Percentiles rank a stretch among this genome's conserved stretches.
These are phyloP conservation scores for Piprites chloris DNA, from an alignment of 2,113 vertebrate species.

Conservation along the genomic window DNA sequence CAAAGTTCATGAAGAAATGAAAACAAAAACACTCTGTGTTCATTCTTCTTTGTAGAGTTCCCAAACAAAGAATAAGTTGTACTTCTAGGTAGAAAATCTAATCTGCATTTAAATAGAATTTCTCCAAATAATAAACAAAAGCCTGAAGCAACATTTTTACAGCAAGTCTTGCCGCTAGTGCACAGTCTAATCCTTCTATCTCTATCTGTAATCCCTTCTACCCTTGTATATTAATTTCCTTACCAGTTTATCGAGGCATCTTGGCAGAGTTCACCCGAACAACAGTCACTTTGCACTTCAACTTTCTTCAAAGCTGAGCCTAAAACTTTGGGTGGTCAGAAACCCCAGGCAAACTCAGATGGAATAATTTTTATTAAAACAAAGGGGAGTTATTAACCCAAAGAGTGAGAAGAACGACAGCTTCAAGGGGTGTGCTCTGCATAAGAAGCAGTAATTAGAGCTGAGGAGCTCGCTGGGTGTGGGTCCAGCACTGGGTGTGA, in stretches of 20 bases:
- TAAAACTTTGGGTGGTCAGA: not conserved
- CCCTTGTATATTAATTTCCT: conserved; percentile 43
- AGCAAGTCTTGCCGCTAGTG: conserved; percentile 30
- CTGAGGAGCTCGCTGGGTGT: not conserved
- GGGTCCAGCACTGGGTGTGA: rapidly evolving
- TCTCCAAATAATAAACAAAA: conserved; percentile 67
- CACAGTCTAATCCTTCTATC: conserved; percentile 50
- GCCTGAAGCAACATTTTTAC: conserved; percentile 60
- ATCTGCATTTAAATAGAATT: conserved; percentile 73
- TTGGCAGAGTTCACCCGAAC: not conserved
- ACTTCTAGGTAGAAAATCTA: conserved; percentile 55
- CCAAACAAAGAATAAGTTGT: conserved; percentile 43
- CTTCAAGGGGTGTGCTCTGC: not conserved
- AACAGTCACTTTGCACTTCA: not conserved
- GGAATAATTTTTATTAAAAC: not conserved
- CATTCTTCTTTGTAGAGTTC: not conserved
- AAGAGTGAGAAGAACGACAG: not conserved
- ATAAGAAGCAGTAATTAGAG: not conserved
- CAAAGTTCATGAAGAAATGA: conserved; percentile 16
- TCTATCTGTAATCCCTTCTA: conserved; percentile 45
- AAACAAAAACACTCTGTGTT: conserved; percentile 1
- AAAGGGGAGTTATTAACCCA: not conserved
- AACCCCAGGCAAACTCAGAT: not conserved
- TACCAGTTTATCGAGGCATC: conserved; percentile 32
- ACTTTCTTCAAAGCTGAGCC: not conserved